Evolutionary conservation across 2,797 vertebrate genomes (phyloP), one percentile per base, ranked within the genome.

Genomic region (Acipenser transmontanus): DNA sequence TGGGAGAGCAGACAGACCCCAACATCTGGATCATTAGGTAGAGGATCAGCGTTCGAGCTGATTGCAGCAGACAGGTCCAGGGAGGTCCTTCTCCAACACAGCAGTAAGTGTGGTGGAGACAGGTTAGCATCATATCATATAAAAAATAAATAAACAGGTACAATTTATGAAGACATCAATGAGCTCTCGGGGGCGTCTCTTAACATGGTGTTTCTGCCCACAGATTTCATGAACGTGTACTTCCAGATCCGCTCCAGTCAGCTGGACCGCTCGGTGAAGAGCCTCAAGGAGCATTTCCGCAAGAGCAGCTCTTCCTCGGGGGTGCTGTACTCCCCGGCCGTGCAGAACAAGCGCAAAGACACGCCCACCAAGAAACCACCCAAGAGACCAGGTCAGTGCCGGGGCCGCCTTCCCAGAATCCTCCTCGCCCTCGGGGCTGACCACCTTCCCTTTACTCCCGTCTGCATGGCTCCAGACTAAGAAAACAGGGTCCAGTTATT

Each of bases 201-300:
- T 1, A 34, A 34, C 34, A 34, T 34, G 2, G 34, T 34, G 3
- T 47, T 52, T 61, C 50, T 50, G 62, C 9, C 50, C 49, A 11
- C 85, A 98, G 97, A 99, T 76, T 98, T 99, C 84, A 99, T 99
- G 97, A 98, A 94, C n/a, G 97, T 99, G 61, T 99, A 98, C 86
- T 99, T 92, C 85, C 96, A 98, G 83, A 97, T 98, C 75, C 85
- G 97, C 17, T 99, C 97, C 48, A 95, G 88, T 74, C 97, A 98
- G 84, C 85, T 99, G 0, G 96, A 98, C 72, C 95, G 95, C 63
- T 98, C 97, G 79, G 92, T 99, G 80, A 97, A 94, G 79, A 95
- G 95, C 1, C 85, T 99, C 72, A 98, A 94, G 79, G 97, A 99
- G 7, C 96, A 99, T 71, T 97, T 99, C 78, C 93, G 96, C n/a